phyloP scores from a whole-genome alignment of 2,113 vertebrate genomes.

The Dipodomys spectabilis region DNA sequence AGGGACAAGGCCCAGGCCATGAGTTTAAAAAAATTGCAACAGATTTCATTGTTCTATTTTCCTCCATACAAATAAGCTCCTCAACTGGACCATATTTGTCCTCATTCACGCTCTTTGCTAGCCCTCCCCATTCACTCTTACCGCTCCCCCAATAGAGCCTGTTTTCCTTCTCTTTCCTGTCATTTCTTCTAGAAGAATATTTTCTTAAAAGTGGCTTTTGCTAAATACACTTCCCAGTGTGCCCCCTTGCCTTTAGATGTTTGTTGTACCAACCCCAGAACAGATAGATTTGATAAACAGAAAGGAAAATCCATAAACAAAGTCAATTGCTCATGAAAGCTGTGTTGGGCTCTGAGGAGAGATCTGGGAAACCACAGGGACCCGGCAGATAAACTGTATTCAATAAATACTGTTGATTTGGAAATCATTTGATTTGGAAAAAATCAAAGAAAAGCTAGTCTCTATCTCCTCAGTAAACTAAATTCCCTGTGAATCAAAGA shows the following conservation, averaged over 20 bases:
- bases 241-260: constrained; percentile 37
- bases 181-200: neutral
- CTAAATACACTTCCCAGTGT: constrained; percentile 36
- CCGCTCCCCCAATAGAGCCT: neutral
- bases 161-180: neutral
- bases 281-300: constrained; percentile 54
- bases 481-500: constrained; percentile 46
- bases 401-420: neutral
- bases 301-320: constrained; percentile 36
- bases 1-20: too few species aligned
- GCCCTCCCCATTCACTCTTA: too few species aligned
- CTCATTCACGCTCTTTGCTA: too few species aligned
- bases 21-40: too few species aligned
- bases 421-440: neutral
- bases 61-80: too few species aligned
- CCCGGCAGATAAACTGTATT: neutral
- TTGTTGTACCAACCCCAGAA: constrained; percentile 35
- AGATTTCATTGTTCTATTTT: too few species aligned
- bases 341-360: neutral
- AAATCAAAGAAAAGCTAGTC: constrained; percentile 55
- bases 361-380: neutral
- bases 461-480: constrained; percentile 42
- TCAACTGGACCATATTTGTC: too few species aligned
- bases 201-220: constrained; percentile 44
- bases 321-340: neutral